These are phyloP conservation scores for Oplegnathus fasciatus DNA, from an alignment of 2,113 vertebrate genomes.

Conservation along the genomic window DNA sequence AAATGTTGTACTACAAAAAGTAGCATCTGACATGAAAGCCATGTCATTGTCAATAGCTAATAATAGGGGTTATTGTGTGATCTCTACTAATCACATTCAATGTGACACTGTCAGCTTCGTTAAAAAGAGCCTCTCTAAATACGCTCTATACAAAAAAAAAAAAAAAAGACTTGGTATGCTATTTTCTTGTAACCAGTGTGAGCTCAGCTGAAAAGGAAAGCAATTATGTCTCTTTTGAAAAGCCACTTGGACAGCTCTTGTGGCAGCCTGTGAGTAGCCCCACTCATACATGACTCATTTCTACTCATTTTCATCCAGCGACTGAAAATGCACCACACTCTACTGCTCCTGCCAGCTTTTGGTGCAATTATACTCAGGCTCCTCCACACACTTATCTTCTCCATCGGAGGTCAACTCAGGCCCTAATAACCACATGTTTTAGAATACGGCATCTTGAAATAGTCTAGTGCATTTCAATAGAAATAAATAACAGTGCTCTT, in stretches of 20 bases:
- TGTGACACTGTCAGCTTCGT: slow-evolving; percentile 32
- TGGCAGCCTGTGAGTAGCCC: slow-evolving; percentile 64
- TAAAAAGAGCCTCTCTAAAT: slow-evolving; percentile 37
- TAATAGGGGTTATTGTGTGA: slow-evolving; percentile 45
- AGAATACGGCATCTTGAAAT: slow-evolving; percentile 44
- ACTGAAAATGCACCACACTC: slow-evolving; percentile 63
- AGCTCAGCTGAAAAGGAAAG: slow-evolving; percentile 69
- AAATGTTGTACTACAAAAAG: slow-evolving; percentile 31
- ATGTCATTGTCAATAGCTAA: slow-evolving; percentile 15
- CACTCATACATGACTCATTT: slow-evolving; percentile 74
- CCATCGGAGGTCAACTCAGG: slow-evolving; percentile 56
- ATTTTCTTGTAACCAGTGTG: slow-evolving; percentile 61
- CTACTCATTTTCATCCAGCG: slow-evolving; percentile 68
- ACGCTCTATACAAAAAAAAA: background rate
- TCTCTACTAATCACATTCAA: slow-evolving; percentile 39
- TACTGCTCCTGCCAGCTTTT: slow-evolving; percentile 53
- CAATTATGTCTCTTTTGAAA: slow-evolving; percentile 75
- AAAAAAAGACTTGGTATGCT: slow-evolving; percentile 29
- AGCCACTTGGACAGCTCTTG: slow-evolving; percentile 73
- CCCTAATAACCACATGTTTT: slow-evolving; percentile 59
- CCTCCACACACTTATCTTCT: slow-evolving; percentile 57
- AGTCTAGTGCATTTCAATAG: slow-evolving; percentile 19
- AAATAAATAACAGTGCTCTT: background rate
- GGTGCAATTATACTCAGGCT: slow-evolving; percentile 57
- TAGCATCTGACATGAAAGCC: slow-evolving; percentile 37